Evolutionary conservation across 1,140 invertebrate species (phyloP), one percentile per base, ranked within the genome.

Genomic region (Manduca sexta): DNA sequence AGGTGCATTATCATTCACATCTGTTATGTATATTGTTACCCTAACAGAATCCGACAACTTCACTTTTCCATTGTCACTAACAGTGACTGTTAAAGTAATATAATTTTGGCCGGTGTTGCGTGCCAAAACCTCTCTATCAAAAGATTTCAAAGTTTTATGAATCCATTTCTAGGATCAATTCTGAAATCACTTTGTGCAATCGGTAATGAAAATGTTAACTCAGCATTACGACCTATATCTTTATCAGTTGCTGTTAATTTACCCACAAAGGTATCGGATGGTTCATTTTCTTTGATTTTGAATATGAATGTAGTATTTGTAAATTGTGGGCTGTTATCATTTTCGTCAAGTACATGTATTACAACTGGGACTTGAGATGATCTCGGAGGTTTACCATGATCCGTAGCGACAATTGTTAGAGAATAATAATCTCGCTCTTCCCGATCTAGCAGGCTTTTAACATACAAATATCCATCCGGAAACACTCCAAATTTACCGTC

Each of bases 1-100:
- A 0, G 97, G 97, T 1, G 92, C 87, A 80, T 98, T 97, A 82
- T 98, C 97, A 75, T 98, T 98, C 2, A 97, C 92, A 77, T 98
- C 97, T 0, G 91, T 92, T 13, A 98, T 90, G 61, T 92, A 92
- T 18, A 99, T 92, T 51, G 93, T 93, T 0, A 98, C 91, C 82
- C 95, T 93, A n/a, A 97, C 94, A 49, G 93, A 93, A 73, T 97
- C 96, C 37, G 90, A 90, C 6, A 97, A 74, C 47, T 93, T 88
- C 2, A 91, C 90, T 39, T 89, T 87, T 0, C 97, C 97, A 74
- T 97, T 97, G 79, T 99, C 97, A 17, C 90, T 91, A 0, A 97
- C 96, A 0, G 91, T 91, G 0, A 94, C 95, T 69, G 97, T 95
- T 33, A 98, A 82, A 5, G 90, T 89, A 16, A 98, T 90, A 58